Conservation (phyloP, 2,888 invertebrate species). For the Sphaeridia pumilis region DNA sequence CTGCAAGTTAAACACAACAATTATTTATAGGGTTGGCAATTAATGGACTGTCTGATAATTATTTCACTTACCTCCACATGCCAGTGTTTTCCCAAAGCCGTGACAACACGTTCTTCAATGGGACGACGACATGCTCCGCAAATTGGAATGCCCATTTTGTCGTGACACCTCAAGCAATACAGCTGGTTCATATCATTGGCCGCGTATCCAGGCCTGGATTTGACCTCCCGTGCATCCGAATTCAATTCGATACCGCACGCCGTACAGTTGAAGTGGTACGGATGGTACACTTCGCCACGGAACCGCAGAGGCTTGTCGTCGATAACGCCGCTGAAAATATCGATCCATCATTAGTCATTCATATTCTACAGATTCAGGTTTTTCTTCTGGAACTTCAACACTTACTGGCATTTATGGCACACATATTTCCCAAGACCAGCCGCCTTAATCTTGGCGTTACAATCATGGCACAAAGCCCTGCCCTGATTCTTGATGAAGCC, state of each 20-base stretch:
- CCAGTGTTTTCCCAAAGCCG: slow-evolving; percentile 96
- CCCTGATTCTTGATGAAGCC: slow-evolving; percentile 91
- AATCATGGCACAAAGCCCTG: slow-evolving; percentile 80
- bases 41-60: too few relatives aligned
- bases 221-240: slow-evolving; percentile 90
- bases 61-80: slow-evolving; percentile 72
- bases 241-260: slow-evolving; percentile 84
- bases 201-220: slow-evolving; percentile 76
- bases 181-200: slow-evolving; percentile 90
- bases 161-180: slow-evolving; percentile 94
- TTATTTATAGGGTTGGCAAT: too few relatives aligned
- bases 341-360: too few relatives aligned
- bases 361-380: not conserved
- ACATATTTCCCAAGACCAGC: slow-evolving; percentile 90
- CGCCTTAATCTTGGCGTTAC: slow-evolving; percentile 92
- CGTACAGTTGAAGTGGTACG: slow-evolving; percentile 97
- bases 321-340: slow-evolving; percentile 66
- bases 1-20: too few relatives aligned
- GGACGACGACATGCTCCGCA: slow-evolving; percentile 98
- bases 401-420: slow-evolving; percentile 97
- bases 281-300: slow-evolving; percentile 95
- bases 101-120: slow-evolving; percentile 96
- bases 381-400: slow-evolving; percentile 40
- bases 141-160: slow-evolving; percentile 99
- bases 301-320: slow-evolving; percentile 74